Evolutionary conservation across 2,113 vertebrate genomes (phyloP), one percentile per base, ranked within the genome.

Genomic region (Capra hircus): DNA sequence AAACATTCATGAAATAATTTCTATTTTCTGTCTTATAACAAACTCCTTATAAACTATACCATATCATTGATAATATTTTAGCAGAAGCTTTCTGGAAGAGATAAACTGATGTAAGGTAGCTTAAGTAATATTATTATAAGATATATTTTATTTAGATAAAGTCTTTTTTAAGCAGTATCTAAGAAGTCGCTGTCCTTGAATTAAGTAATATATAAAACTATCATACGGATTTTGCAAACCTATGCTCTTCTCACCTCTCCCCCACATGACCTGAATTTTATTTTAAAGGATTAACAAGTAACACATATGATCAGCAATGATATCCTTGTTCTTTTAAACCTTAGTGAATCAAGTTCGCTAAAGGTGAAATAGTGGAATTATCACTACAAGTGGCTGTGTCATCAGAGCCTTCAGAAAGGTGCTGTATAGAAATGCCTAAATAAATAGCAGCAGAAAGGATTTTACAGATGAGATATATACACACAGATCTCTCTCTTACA

Each of bases 281-380:
- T 98, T 98, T 98, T 98, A 98, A 88, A 98, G 97, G 98, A 98
- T 99, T 99, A 99, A 98, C 98, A 98, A 98, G 98, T 97, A 98
- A 97, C 2, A 67, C 98, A 98, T 92, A 97, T 97, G 98, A 99
- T 98, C 98, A 97, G 98, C 98, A 98, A 95, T 33, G 97, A 98
- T 97, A 99, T 97, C 96, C 98, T 98, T 99, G 98, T 98, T 99
- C 98, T 98, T 98, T 98, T 95, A 98, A 98, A 98, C 98, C 98
- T 98, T 90, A 93, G 98, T 97, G 98, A 98, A 98, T 98, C 98
- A 98, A 98, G 98, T 99, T 99, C 96, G 97, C 98, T 94, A 98
- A 98, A 99, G 98, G 99, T 99, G 98, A 99, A 98, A 98, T 97
- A 97, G 98, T 96, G 97, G 98, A 99, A 99, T 99, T 98, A 99